Conservation (phyloP, 2,888 invertebrate species). For the Junonia oenone region DNA sequence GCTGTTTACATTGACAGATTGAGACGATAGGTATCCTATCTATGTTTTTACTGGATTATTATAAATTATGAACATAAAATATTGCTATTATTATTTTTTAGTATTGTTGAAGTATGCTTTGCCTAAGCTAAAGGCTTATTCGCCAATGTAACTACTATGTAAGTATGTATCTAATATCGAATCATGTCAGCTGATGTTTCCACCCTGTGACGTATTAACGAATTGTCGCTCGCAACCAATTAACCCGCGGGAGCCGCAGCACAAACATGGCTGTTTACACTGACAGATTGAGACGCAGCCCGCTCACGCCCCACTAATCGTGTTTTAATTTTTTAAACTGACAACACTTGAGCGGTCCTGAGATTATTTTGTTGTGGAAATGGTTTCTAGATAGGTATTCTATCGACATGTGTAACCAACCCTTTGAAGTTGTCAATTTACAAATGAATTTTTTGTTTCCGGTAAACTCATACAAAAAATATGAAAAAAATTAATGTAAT, state of each 20-base stretch:
- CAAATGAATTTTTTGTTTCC: too few relatives aligned
- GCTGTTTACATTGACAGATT: conserved; percentile 67
- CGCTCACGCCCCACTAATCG: conserved; percentile 60
- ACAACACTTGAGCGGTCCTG: conserved; percentile 46
- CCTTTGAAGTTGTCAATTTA: too few relatives aligned
- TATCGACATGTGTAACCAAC: too few relatives aligned
- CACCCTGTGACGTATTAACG: conserved; percentile 21
- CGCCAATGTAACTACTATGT: background rate
- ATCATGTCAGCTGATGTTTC: conserved; percentile 1
- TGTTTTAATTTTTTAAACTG: conserved; percentile 75
- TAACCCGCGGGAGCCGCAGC: conserved; percentile 55
- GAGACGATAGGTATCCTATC: too few relatives aligned
- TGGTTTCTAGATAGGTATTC: background rate
- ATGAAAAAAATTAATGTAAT: too few relatives aligned
- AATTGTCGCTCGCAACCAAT: conserved; percentile 56
- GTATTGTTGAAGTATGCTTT: too few relatives aligned
- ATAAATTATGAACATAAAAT: too few relatives aligned
- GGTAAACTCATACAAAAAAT: too few relatives aligned
- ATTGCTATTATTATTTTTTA: too few relatives aligned
- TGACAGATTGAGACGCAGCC: conserved; percentile 62
- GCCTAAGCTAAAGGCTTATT: too few relatives aligned
- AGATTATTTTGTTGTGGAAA: conserved; percentile 6
- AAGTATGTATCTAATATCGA: too few relatives aligned
- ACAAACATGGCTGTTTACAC: conserved; percentile 65
- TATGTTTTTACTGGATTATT: too few relatives aligned